Evolutionary conservation across 1,140 invertebrate genomes (phyloP), one percentile per base, ranked within the genome.

Genomic region (Formica selysi): DNA sequence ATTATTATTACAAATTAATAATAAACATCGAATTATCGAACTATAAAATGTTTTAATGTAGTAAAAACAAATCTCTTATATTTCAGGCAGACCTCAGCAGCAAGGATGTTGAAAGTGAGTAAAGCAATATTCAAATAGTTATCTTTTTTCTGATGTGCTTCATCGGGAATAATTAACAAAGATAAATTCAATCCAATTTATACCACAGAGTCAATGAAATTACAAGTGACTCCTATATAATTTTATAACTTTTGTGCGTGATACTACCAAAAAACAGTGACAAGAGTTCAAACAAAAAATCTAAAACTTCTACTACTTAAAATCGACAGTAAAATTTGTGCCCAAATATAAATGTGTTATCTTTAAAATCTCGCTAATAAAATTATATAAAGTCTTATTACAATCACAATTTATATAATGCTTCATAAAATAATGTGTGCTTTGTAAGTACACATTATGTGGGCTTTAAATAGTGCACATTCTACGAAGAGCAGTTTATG

Each of bases 81-180:
- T 96, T 96, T 93, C 96, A 97, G 97, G 96, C 96, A 94, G 97
- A 97, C 95, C 96, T 97, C 91, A 96, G 95, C 93, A 96, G 96
- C 94, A 97, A 96, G 95, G 97, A 97, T 93, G 94, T 97, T 92
- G 97, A 97, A 96, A 97, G 97, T 97, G 95, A 97, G 97, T 97
- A 96, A 86, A 85, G 68, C 51, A 19, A 73, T 41, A 19, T 44
- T 22, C 32, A 80, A 83, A 48, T 61, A 71, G 16, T 71, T 48
- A 5, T 16, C 3, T 73, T 29, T 61, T 62, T 59, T 68, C 36
- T 16, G 22, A 16, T 29, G 54, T 6, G 67, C n/a, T 22, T 41
- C 19, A 10, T 11, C n/a, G 26, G 7, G 61, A 62, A 19, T 78
- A 64, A 74, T 70, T 62, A 73, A 61, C 4, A 38, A 51, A 36